Conservation (phyloP, 1,140 invertebrate genomes). For the Trialeurodes vaporariorum region DNA sequence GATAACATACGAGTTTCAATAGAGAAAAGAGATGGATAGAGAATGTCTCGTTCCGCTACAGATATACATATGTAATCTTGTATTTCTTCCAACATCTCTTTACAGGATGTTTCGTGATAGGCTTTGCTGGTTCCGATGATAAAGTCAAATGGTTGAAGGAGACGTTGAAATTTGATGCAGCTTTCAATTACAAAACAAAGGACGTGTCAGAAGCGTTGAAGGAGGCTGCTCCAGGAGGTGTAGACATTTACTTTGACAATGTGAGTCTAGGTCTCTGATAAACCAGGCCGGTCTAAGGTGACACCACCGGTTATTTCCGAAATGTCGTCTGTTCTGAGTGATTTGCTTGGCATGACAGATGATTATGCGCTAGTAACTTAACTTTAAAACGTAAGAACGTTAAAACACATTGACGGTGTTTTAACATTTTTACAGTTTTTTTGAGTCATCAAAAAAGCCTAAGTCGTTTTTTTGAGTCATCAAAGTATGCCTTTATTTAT, state of each 20-base stretch:
- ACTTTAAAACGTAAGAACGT: no score
- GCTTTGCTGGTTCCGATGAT: conserved; percentile 52
- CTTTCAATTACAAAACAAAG: conserved; percentile 56
- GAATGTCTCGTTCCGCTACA: background rate
- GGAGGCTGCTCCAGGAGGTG: conserved; percentile 38
- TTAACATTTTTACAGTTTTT: no score
- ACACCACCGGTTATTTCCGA: no score
- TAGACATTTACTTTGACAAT: conserved; percentile 46
- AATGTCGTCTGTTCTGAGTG: no score
- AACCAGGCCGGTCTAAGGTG: no score
- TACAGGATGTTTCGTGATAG: conserved; percentile 52
- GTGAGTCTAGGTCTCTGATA: conserved; percentile 35
- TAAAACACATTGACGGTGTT: no score
- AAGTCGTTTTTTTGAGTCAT: no score
- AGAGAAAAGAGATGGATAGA: no score
- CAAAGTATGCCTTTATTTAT: no score
- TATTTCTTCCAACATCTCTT: background rate
- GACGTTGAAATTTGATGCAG: conserved; percentile 51
- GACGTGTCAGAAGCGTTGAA: conserved; percentile 41
- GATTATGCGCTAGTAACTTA: no score
- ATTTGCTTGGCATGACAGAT: no score
- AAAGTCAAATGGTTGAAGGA: conserved; percentile 54
- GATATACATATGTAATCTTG: background rate
- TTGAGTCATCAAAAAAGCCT: no score
- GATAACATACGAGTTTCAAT: background rate